These are phyloP conservation scores for Rhinichthys klamathensis DNA, from an alignment of 2,113 vertebrate genomes.

Conservation along the genomic window DNA sequence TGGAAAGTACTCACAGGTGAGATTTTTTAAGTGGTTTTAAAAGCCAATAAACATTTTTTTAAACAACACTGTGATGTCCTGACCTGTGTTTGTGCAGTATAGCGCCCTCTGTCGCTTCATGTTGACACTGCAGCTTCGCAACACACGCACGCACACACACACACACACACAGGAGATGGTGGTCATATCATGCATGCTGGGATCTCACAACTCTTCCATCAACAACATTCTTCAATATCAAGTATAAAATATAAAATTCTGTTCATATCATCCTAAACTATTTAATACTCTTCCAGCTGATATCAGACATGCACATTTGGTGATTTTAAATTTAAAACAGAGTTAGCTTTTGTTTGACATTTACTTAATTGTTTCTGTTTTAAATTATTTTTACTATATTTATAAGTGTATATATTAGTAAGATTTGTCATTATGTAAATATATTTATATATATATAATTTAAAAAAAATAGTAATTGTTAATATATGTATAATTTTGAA, in stretches of 20 bases:
- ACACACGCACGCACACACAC: too few species aligned
- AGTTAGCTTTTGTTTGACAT: background rate
- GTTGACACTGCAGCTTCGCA: background rate
- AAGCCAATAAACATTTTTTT: slow-evolving; percentile 97
- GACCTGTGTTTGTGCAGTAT: background rate
- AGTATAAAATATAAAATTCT: background rate
- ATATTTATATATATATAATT: too few species aligned
- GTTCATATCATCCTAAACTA: too few species aligned
- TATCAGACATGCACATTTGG: background rate
- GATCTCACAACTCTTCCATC: background rate
- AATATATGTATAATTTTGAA: too few species aligned
- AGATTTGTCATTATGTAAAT: too few species aligned
- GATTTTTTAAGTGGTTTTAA: slow-evolving; percentile 99
- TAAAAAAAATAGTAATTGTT: too few species aligned
- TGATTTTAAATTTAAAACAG: background rate
- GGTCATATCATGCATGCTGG: background rate
- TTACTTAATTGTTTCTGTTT: background rate
- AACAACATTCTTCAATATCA: background rate
- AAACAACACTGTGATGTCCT: slow-evolving; percentile 64
- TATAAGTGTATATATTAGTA: too few species aligned
- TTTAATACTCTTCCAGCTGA: too few species aligned
- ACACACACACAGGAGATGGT: background rate
- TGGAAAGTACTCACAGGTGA: slow-evolving; percentile 98
- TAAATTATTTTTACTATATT: background rate
- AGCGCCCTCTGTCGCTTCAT: slow-evolving; percentile 16